phyloP scores from a whole-genome alignment of 1,140 invertebrate species.

The Ganaspis sp. region DNA sequence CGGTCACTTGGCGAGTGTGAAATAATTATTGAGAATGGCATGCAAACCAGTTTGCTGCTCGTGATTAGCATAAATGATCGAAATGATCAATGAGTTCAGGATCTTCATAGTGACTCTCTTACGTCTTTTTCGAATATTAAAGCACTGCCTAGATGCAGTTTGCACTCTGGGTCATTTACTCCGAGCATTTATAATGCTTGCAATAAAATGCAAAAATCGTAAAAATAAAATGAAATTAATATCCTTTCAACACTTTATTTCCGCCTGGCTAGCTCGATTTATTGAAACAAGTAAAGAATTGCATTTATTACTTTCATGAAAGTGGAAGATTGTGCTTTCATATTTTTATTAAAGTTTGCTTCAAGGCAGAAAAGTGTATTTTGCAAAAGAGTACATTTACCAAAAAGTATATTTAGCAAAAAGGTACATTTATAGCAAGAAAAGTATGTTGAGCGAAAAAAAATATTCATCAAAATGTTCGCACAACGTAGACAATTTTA shows the following conservation, averaged over 20 bases:
- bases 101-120: constrained; percentile 48
- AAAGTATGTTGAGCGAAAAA: no score
- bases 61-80: constrained; percentile 70
- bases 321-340: no score
- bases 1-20: constrained; percentile 68
- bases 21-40: constrained; percentile 70
- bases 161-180: constrained; percentile 4
- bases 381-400: no score
- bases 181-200: background rate
- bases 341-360: no score
- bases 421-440: no score
- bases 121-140: background rate
- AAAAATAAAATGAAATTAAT: background rate
- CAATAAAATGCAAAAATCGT: background rate
- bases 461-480: no score
- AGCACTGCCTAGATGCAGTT: background rate
- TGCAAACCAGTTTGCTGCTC: constrained; percentile 66
- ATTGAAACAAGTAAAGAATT: no score
- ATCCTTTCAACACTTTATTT: background rate
- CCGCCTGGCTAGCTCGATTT: no score
- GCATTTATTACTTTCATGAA: no score
- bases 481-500: no score
- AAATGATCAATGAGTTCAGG: constrained; percentile 68
- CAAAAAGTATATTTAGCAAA: no score
- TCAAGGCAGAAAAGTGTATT: no score